These are phyloP conservation scores for Aphelinus certus DNA, from an alignment of 1,140 invertebrate genomes.

Conservation along the genomic window DNA sequence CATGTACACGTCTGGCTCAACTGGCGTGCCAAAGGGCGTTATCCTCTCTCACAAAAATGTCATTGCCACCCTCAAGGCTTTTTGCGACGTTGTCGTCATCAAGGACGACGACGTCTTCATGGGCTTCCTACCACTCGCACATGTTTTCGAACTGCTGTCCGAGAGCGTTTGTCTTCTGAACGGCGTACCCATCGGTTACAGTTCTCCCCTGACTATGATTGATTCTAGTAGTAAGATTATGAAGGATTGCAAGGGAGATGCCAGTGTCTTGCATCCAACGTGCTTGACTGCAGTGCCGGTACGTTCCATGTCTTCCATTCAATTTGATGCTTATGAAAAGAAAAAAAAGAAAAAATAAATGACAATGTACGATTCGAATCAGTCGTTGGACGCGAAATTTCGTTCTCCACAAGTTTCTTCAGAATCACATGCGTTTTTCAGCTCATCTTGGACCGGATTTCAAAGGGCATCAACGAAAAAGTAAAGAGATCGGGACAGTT, in stretches of 20 bases:
- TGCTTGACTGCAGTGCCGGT: conserved; percentile 96
- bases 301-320: conserved; percentile 53
- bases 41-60: conserved; percentile 91
- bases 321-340: not conserved
- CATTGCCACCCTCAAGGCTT: conserved; percentile 87
- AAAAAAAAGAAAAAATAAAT: too few relatives aligned
- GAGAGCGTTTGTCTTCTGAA: conserved; percentile 78
- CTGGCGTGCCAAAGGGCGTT: conserved; percentile 89
- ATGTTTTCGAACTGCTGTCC: conserved; percentile 93
- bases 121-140: conserved; percentile 95
- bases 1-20: conserved; percentile 97
- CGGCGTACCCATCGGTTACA: conserved; percentile 97
- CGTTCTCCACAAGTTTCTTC: too few relatives aligned
- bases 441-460: conserved; percentile 94
- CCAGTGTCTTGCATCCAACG: conserved; percentile 88
- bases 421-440: conserved; percentile 60
- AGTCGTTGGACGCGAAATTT: too few relatives aligned
- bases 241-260: conserved; percentile 90
- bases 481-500: conserved; percentile 81
- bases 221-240: conserved; percentile 97
- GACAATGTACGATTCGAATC: too few relatives aligned
- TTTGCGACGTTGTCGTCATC: conserved; percentile 81
- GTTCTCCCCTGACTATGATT: conserved; percentile 92
- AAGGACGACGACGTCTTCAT: conserved; percentile 85
- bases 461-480: conserved; percentile 93